Conservation (phyloP, 1,140 invertebrate species). For the Pygmarrhopalites habei region DNA sequence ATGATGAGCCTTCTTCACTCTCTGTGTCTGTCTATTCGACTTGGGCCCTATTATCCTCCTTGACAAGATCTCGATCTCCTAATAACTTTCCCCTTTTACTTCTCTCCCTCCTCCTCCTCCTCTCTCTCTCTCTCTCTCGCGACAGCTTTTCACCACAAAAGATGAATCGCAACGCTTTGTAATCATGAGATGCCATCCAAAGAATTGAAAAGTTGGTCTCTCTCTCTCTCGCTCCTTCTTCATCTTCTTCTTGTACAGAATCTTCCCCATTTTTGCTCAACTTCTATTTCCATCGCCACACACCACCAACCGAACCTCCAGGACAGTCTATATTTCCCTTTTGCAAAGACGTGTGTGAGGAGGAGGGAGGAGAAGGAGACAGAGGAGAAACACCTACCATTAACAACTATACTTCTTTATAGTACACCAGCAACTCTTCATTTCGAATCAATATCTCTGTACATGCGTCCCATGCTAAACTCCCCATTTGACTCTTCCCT, state of each 20-base stretch:
- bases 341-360: too few relatives aligned
- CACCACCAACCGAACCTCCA: too few relatives aligned
- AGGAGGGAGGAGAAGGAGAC: too few relatives aligned
- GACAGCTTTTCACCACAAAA: conserved; percentile 26
- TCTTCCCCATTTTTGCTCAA: too few relatives aligned
- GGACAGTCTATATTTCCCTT: too few relatives aligned
- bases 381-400: too few relatives aligned
- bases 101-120: neutral
- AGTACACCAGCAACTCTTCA: too few relatives aligned
- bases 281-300: too few relatives aligned
- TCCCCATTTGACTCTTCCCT: too few relatives aligned
- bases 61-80: conserved; percentile 20
- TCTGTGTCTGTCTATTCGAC: neutral
- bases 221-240: conserved; percentile 1
- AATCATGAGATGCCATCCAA: conserved; percentile 31
- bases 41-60: neutral
- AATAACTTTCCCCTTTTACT: conserved; percentile 30
- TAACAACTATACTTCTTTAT: too few relatives aligned
- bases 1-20: conserved; percentile 13
- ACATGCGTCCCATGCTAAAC: too few relatives aligned
- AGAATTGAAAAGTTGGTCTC: conserved; percentile 25
- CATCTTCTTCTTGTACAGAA: neutral
- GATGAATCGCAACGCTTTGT: conserved; percentile 29
- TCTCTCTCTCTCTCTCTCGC: neutral
- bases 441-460: too few relatives aligned